phyloP scores from a whole-genome alignment of 1,140 invertebrate species.

The Trachymyrmex septentrionalis region DNA sequence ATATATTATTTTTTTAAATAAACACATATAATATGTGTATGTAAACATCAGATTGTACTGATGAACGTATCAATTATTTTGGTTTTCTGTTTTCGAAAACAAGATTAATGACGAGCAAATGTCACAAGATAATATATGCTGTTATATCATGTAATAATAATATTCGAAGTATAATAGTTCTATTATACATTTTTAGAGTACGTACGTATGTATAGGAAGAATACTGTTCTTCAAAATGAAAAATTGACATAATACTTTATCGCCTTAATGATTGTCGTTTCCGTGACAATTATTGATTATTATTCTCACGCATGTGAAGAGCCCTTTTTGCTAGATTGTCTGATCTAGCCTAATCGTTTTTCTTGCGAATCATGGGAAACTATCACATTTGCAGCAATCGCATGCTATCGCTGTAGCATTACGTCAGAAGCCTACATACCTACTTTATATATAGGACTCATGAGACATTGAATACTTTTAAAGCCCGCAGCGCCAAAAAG shows the following conservation, averaged over 20 bases:
- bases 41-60: neutral
- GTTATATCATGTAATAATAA: slow-evolving; percentile 17
- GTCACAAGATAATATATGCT: neutral
- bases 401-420: neutral
- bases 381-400: slow-evolving; percentile 2
- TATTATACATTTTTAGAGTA: neutral
- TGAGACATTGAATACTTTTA: neutral
- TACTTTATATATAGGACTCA: slow-evolving; percentile 12
- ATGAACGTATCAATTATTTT: neutral
- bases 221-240: neutral
- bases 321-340: neutral
- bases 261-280: neutral
- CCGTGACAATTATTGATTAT: neutral
- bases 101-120: neutral
- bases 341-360: slow-evolving; percentile 30
- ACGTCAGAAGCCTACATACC: slow-evolving; percentile 16
- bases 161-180: neutral
- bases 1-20: neutral
- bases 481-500: neutral
- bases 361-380: neutral
- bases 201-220: neutral
- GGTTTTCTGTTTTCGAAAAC: neutral
- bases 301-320: neutral
- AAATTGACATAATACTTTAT: neutral
- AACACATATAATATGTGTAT: neutral